phyloP scores from a whole-genome alignment of 2,797 vertebrate genomes.

The Garrulus glandarius region DNA sequence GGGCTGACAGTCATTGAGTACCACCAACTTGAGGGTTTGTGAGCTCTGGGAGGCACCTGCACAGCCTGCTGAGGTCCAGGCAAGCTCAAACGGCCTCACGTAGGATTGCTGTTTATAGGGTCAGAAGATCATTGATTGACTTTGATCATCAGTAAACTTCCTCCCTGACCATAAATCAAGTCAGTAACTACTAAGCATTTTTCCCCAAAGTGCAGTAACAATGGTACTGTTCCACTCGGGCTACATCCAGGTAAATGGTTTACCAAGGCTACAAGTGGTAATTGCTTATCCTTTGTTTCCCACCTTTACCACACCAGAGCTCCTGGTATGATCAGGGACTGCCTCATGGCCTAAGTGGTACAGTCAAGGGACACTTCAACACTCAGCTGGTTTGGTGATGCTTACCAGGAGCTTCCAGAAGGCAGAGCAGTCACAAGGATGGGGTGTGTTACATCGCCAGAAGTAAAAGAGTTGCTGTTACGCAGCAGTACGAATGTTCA shows the following conservation, averaged over 20 bases:
- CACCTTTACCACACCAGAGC: neutral
- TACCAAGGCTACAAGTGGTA: neutral
- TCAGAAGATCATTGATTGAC: neutral
- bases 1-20: neutral
- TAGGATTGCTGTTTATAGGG: neutral
- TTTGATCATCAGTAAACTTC: neutral
- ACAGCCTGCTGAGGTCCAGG: rapidly evolving
- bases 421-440: neutral
- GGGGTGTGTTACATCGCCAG: neutral
- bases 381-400: neutral
- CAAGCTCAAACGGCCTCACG: neutral
- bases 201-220: neutral
- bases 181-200: neutral
- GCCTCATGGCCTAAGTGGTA: rapidly evolving
- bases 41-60: neutral
- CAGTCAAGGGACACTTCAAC: neutral
- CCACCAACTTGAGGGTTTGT: neutral
- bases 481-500: neutral
- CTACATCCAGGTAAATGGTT: neutral
- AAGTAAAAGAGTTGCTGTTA: neutral
- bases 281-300: neutral
- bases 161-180: neutral
- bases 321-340: neutral
- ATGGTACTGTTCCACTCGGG: neutral
- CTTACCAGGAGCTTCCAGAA: neutral